Evolutionary conservation across 2,113 vertebrate species (phyloP).

Genomic region (Micronycteris hirsuta): DNA sequence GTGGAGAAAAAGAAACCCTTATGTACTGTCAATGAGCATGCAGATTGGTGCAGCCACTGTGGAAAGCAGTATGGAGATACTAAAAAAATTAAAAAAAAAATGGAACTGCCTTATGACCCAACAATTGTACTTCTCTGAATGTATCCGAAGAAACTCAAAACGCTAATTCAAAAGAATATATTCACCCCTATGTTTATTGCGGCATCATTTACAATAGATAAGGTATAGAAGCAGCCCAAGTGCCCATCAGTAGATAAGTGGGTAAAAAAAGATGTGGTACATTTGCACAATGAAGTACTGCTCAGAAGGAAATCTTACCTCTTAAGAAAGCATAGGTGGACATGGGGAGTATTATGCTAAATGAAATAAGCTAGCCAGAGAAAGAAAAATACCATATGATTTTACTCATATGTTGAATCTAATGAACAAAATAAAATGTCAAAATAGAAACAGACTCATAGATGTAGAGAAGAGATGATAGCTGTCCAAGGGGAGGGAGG

Average conservation of each 20-base stretch:
- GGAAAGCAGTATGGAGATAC: not conserved
- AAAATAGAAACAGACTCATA: not conserved
- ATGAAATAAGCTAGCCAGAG: not conserved
- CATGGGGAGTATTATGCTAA: not conserved
- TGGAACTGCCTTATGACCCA: not conserved
- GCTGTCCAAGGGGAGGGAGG: not conserved
- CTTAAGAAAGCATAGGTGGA: not conserved
- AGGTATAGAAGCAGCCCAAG: not conserved
- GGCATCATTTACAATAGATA: not conserved
- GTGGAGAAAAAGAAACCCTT: not conserved
- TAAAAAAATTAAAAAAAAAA: not conserved
- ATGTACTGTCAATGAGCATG: not conserved
- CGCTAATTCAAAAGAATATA: not conserved
- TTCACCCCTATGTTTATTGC: not conserved
- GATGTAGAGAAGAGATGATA: not conserved
- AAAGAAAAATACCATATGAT: not conserved
- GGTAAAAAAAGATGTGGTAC: not conserved
- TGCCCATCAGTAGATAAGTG: not conserved
- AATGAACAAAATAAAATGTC: not conserved
- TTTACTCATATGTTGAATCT: not conserved
- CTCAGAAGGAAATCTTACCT: not conserved
- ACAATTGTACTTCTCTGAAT: not conserved
- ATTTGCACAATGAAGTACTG: not conserved
- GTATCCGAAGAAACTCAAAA: not conserved
- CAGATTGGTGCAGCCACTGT: not conserved